Conservation (phyloP, 2,888 invertebrate species). For the Cryptus viduatorius region DNA sequence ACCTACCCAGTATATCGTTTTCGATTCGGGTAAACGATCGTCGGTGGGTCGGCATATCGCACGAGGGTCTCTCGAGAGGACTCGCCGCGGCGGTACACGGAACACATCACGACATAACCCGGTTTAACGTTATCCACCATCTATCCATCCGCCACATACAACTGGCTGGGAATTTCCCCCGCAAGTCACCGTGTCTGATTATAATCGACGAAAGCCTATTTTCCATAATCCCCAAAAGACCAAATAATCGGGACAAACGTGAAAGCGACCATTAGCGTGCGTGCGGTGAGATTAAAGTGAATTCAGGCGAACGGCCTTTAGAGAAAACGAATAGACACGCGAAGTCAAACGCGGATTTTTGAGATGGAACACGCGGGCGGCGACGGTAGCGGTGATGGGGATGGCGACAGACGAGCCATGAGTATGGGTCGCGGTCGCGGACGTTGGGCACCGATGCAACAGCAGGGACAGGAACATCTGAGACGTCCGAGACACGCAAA, state of each 20-base stretch:
- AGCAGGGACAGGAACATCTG: slow-evolving; percentile 68
- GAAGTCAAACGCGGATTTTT: slow-evolving; percentile 25
- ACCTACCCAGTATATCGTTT: not conserved
- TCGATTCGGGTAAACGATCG: slow-evolving; percentile 23
- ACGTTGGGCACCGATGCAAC: slow-evolving; percentile 64
- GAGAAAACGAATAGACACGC: not conserved
- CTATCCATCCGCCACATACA: slow-evolving; percentile 30
- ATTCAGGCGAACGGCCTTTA: not conserved
- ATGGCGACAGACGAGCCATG: slow-evolving; percentile 71
- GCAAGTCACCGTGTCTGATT: not conserved
- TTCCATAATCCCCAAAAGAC: not conserved
- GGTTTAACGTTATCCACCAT: slow-evolving; percentile 37
- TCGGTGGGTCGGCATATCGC: slow-evolving; percentile 49
- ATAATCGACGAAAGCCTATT: not conserved
- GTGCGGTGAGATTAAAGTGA: not conserved
- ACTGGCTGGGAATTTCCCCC: slow-evolving; percentile 39
- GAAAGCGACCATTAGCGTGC: not conserved
- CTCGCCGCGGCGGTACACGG: slow-evolving; percentile 49
- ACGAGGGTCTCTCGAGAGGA: slow-evolving; percentile 40
- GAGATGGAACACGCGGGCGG: slow-evolving; percentile 78
- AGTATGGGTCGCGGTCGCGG: slow-evolving; percentile 77
- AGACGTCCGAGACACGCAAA: slow-evolving; percentile 76
- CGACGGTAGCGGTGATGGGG: slow-evolving; percentile 73
- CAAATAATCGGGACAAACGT: slow-evolving; percentile 4
- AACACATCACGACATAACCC: slow-evolving; percentile 58